Percentiles rank a stretch among this genome's conserved stretches.
Evolutionary conservation across 2,888 invertebrate species (phyloP).

Genomic region (Ceratothoa steindachneri): DNA sequence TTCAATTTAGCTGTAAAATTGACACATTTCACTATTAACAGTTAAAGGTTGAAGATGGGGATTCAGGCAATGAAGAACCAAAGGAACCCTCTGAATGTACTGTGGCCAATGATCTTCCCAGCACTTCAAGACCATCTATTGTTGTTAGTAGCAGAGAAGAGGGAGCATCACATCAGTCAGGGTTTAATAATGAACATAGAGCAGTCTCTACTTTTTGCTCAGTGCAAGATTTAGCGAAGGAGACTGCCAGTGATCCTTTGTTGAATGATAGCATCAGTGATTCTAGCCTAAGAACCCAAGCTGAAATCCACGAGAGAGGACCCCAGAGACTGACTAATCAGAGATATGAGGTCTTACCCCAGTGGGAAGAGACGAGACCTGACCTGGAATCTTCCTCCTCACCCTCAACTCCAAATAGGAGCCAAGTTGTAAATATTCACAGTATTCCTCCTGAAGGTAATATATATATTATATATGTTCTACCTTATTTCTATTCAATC

Average conservation of each 20-base stretch:
- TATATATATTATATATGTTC: slow-evolving; percentile 6
- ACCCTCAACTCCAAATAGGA: neutral
- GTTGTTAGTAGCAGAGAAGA: neutral
- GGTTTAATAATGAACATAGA: neutral
- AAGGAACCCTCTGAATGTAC: slow-evolving; percentile 57
- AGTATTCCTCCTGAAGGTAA: slow-evolving; percentile 69
- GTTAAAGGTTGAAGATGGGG: slow-evolving; percentile 77
- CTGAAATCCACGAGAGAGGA: neutral
- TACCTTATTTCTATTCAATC: too few species aligned
- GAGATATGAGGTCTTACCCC: neutral
- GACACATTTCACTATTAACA: too few species aligned
- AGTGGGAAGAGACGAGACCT: slow-evolving; percentile 4
- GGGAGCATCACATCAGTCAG: neutral
- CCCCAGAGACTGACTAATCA: neutral
- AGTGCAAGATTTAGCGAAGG: neutral
- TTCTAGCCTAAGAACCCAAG: neutral
- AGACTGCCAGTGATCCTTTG: neutral
- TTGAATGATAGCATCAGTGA: neutral
- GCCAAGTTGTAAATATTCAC: slow-evolving; percentile 51
- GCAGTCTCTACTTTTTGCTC: neutral
- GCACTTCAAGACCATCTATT: neutral
- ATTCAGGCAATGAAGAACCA: slow-evolving; percentile 93
- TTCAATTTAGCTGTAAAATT: too few species aligned
- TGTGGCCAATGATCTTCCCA: neutral
- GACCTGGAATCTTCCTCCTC: neutral